A percentile compares a stretch with the other conserved stretches of the same genome.
Evolutionary conservation across 2,888 invertebrate species (phyloP).

Genomic region (Hydraecia micacea): DNA sequence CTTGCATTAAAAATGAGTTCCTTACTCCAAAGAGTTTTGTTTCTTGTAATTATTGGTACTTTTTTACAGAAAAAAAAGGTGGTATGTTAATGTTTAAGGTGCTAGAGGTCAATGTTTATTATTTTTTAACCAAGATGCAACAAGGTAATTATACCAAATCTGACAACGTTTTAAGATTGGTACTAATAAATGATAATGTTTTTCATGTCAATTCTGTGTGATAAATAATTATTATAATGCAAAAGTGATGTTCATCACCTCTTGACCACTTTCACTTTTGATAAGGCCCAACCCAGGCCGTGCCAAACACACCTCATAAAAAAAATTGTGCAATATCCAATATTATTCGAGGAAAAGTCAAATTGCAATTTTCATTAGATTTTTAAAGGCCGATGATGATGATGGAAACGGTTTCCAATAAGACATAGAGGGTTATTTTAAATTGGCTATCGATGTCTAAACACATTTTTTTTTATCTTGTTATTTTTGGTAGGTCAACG

Average conservation of each 20-base stretch:
- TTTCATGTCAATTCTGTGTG: not conserved
- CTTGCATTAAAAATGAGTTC: conserved; percentile 68
- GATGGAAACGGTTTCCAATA: not conserved
- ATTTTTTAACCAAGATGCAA: not conserved
- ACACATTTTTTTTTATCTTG: no score
- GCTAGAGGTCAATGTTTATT: not conserved
- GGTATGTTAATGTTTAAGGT: not conserved
- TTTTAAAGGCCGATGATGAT: not conserved
- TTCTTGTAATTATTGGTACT: conserved; percentile 15
- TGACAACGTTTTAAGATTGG: not conserved
- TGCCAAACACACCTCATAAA: no score
- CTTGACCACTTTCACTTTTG: not conserved
- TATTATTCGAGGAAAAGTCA: not conserved
- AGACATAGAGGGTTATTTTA: not conserved
- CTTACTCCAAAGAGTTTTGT: conserved; percentile 66
- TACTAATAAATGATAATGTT: not conserved
- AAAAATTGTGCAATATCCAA: not conserved
- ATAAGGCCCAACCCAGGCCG: no score
- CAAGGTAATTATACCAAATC: not conserved
- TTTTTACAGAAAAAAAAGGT: not conserved
- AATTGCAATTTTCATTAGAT: not conserved
- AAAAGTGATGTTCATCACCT: not conserved
- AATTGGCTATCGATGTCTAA: no score
- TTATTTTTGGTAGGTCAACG: no score
- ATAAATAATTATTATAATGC: no score